Conservation (phyloP, 2,888 invertebrate species). For the Pollenia amentaria region DNA sequence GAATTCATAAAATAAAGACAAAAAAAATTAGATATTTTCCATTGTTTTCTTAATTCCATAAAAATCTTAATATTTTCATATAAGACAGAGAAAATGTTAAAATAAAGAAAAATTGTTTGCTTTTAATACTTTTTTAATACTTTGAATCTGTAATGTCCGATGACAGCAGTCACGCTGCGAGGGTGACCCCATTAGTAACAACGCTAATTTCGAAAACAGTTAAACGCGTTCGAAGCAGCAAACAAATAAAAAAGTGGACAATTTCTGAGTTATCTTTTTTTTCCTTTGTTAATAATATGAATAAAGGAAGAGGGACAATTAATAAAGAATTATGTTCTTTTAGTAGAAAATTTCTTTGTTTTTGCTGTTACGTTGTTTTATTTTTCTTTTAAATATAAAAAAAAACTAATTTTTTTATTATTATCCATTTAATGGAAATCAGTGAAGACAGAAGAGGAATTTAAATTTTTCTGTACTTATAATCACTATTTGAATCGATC, state of each 20-base stretch:
- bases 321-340: slow-evolving; percentile 3
- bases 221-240: background rate
- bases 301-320: background rate
- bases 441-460: background rate
- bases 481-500: too few relatives aligned
- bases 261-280: background rate
- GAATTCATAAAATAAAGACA: background rate
- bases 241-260: slow-evolving; percentile 11
- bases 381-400: background rate
- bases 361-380: background rate
- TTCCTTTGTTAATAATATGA: background rate
- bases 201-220: background rate
- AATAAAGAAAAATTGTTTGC: slow-evolving; percentile 26
- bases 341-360: background rate
- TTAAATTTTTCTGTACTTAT: background rate
- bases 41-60: background rate
- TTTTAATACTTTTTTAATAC: slow-evolving; percentile 33
- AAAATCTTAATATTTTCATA: background rate
- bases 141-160: slow-evolving; percentile 64
- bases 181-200: slow-evolving; percentile 37
- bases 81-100: background rate
- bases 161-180: slow-evolving; percentile 62
- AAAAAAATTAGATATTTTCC: background rate
- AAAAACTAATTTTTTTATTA: background rate
- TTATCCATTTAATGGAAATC: background rate